Evolutionary conservation across 2,888 invertebrate species (phyloP), one percentile per base, ranked within the genome.

Genomic region (Eristalis tenax): DNA sequence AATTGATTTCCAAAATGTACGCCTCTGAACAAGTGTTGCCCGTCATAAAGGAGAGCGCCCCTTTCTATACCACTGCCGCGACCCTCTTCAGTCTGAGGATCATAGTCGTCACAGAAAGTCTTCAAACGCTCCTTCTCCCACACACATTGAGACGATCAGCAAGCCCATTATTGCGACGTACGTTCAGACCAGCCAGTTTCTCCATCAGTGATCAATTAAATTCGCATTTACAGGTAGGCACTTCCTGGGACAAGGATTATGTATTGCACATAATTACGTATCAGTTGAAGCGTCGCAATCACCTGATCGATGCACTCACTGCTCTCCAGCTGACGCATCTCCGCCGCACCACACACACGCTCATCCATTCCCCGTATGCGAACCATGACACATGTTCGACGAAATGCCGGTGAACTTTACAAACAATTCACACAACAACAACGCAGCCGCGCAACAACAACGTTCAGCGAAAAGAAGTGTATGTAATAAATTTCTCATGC

Each of bases 401-500:
- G 61, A 77, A 82, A 76, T 32, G 82, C 82, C 82, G 64, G 76
- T 83, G 77, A 83, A 83, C 82, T 77, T 76, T 83, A 50, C 77
- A 76, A 80, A 74, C 74, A 68, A 74, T 74, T 26, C 50, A 68
- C 59, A 70, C 56, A 69, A 69, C 15, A 13, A 38, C 10, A 13
- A 38, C 38, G 13, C 13, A 15, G 4, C 50, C 26, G 18, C 18
- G 4, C 50, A 50, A 50, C 50, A 18, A 50, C 50, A 59, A 26
- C 59, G 59, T 26, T 65, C 43, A 50, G 66, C 40, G 26, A 74
- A 74, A 57, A 68, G 61, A 56, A 56, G 15, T 80, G 61, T 63
- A 69, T 78, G 68, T 83, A 75, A 66, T 57, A 65, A 63, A 75
- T 87, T 83, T 83, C 79, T 78, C 78, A 74, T 75, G 70, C 74